phyloP scores from a whole-genome alignment of 53 echinoderm and acorn worm species.

The Echinarachnius parma region DNA sequence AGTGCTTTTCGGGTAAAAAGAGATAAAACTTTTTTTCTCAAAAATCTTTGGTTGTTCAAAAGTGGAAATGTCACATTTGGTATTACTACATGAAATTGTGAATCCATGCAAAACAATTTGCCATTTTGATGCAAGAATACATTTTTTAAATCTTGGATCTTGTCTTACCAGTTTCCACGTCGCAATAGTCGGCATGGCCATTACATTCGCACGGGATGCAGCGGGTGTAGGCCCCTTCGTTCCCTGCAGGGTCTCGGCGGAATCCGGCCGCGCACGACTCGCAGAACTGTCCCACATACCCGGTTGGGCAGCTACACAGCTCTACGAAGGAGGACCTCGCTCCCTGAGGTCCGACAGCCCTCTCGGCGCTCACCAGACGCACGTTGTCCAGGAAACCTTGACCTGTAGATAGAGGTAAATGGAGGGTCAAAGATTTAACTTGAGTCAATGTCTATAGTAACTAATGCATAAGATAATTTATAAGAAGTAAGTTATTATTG shows the following conservation, averaged over 20 bases:
- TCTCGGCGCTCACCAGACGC: constrained; percentile 59
- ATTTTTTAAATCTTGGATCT: too few relatives aligned
- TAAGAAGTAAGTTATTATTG: too few relatives aligned
- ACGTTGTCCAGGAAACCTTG: constrained; percentile 87
- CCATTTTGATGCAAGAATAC: too few relatives aligned
- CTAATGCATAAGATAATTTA: too few relatives aligned
- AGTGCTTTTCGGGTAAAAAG: too few relatives aligned
- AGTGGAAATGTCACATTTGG: too few relatives aligned
- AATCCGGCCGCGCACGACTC: constrained; percentile 91
- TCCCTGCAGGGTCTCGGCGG: constrained; percentile 69
- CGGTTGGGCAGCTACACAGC: constrained; percentile 81
- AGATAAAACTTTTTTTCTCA: too few relatives aligned
- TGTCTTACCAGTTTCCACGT: constrained; percentile 72
- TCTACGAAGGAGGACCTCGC: constrained; percentile 68
- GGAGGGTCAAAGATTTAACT: too few relatives aligned
- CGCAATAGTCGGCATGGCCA: constrained; percentile 80
- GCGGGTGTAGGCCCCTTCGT: constrained; percentile 76
- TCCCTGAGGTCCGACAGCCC: constrained; percentile 68
- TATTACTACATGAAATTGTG: too few relatives aligned
- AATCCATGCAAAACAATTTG: too few relatives aligned
- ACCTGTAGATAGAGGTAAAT: constrained; percentile 45
- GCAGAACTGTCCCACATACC: constrained; percentile 94
- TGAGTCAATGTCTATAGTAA: too few relatives aligned
- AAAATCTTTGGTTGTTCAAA: too few relatives aligned
- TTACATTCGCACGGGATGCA: constrained; percentile 97